Conservation (phyloP, 1,140 invertebrate species). For the Drosophila sproati region DNA sequence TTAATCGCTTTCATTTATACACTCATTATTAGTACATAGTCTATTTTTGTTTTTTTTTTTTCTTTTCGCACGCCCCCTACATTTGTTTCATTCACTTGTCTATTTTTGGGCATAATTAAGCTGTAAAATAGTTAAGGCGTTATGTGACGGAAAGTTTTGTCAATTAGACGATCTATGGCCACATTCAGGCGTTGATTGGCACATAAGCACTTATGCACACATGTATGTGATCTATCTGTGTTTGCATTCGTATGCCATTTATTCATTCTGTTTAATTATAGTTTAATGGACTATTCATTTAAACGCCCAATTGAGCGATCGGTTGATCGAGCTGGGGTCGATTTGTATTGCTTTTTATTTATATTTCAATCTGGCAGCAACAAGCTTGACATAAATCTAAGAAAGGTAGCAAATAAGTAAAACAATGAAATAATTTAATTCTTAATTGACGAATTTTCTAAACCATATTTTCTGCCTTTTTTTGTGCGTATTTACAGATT, state of each 20-base stretch:
- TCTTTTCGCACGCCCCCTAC: constrained; percentile 58
- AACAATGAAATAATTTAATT: background rate
- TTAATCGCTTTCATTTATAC: background rate
- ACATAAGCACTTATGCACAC: background rate
- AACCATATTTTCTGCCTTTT: background rate
- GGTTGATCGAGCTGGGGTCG: constrained; percentile 39
- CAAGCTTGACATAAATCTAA: background rate
- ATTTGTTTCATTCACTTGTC: constrained; percentile 48
- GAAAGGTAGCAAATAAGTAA: too few relatives aligned
- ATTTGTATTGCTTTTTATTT: constrained; percentile 8
- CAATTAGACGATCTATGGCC: constrained; percentile 50
- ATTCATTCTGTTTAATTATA: constrained; percentile 68
- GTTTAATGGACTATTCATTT: constrained; percentile 61
- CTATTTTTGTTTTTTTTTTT: constrained; percentile 1
- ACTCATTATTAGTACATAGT: constrained; percentile 10
- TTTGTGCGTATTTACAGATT: constrained; percentile 56
- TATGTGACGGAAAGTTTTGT: constrained; percentile 19
- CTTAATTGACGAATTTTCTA: background rate
- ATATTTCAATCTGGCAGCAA: background rate
- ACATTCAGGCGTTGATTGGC: constrained; percentile 28
- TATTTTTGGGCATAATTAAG: constrained; percentile 70
- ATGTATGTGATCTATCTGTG: background rate
- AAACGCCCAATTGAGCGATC: constrained; percentile 58
- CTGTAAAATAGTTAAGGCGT: constrained; percentile 70
- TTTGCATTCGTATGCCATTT: constrained; percentile 44